Conservation (phyloP, 2,113 vertebrate species). For the Oreochromis spilurus region DNA sequence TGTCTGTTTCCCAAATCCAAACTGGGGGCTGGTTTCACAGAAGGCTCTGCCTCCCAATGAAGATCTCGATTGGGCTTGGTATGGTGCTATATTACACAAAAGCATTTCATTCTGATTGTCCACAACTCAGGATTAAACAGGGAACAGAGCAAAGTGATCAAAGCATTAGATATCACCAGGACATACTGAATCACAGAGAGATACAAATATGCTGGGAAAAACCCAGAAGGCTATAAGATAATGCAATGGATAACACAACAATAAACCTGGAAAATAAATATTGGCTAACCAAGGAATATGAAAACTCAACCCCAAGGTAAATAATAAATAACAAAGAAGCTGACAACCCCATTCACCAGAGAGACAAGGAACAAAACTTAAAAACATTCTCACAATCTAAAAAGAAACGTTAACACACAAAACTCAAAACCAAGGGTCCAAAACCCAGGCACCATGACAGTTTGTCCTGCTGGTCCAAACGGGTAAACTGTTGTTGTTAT, state of each 20-base stretch:
- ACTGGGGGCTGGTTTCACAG: background rate
- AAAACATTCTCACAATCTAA: background rate
- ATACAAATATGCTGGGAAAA: background rate
- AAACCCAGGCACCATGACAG: background rate
- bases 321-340: background rate
- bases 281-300: background rate
- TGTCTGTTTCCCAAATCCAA: background rate
- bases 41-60: background rate
- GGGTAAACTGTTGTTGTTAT: background rate
- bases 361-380: background rate
- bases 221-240: background rate
- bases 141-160: background rate
- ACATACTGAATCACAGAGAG: background rate
- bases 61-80: background rate
- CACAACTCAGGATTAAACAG: background rate
- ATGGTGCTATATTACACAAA: background rate
- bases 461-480: background rate
- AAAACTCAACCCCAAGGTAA: background rate
- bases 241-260: background rate
- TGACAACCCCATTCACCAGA: background rate
- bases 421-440: background rate
- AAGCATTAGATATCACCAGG: background rate
- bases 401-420: background rate
- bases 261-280: background rate
- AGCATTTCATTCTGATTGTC: accelerated